phyloP scores from a whole-genome alignment of 2,113 vertebrate genomes.

The chimpanzee (Pan troglodytes) region NHGRI_mPanTro3-v2.1_pri NC_072404.2:51392001-51392500 shows the following conservation, averaged over 20 bases:
- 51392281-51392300: neutral
- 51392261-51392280: neutral
- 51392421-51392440: neutral
- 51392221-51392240: neutral
- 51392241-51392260: neutral
- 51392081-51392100: too few species aligned
- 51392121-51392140: neutral
- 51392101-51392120: neutral
- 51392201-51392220: accelerated
- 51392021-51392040: neutral
- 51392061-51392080: neutral
- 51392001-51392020: neutral
- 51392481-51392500: neutral
- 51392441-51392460: neutral
- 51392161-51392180: neutral
- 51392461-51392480: neutral
- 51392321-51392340: neutral
- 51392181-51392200: neutral
- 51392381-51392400: neutral
- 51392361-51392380: neutral
- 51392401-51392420: neutral
- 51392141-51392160: neutral
- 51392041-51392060: neutral
- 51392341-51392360: neutral
- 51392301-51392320: neutral